Evolutionary conservation across 2,113 vertebrate genomes (phyloP).

Genomic region (Acrocephalus kingi): DNA sequence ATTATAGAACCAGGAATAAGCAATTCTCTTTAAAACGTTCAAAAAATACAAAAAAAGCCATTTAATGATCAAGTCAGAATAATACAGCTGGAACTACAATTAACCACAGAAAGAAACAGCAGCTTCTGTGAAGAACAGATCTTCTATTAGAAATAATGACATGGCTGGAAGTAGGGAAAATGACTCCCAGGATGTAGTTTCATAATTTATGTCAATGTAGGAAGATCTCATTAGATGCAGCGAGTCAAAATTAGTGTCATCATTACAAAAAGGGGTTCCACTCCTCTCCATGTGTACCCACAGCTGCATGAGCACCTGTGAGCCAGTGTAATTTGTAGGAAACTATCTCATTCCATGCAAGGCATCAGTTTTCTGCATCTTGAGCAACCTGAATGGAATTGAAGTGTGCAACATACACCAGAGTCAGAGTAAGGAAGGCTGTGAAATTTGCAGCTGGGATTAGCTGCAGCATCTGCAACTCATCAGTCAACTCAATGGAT

Average conservation of each 20-base stretch:
- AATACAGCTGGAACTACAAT: background rate
- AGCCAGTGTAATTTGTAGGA: background rate
- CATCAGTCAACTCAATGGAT: fast-evolving
- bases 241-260: background rate
- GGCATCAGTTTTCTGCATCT: background rate
- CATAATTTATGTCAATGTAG: background rate
- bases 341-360: background rate
- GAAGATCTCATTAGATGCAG: background rate
- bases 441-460: background rate
- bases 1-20: background rate
- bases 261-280: background rate
- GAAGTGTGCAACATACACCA: background rate
- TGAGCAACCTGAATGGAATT: background rate
- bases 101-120: background rate
- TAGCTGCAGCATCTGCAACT: background rate
- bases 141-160: background rate
- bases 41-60: background rate
- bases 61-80: background rate
- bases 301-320: background rate
- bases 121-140: background rate
- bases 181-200: background rate
- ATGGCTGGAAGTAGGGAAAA: background rate
- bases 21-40: background rate
- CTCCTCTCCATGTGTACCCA: background rate
- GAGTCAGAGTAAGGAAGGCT: background rate